Base-by-base conservation (phyloP, 2,888 invertebrate species). In the Hirtodrosophila alboralis region DNA sequence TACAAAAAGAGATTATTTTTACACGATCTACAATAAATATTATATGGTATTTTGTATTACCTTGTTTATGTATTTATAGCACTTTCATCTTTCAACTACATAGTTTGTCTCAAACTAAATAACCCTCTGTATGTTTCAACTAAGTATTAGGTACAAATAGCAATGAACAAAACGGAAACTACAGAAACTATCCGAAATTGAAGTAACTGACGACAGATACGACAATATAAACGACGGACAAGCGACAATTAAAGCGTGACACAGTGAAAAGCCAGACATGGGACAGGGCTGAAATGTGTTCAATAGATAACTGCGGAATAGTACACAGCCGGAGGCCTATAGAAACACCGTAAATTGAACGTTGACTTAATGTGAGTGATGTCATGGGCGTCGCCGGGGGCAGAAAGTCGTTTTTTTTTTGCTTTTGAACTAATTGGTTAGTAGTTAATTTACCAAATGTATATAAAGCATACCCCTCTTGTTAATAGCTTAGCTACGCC, bases 171-270 rank as follows among this genome's bases (percentile, higher is more conserved):
- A 70, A 71, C 68, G 71, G 69, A 69, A 69, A 66, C 66, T 31
- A 56, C 68, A 65, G 69, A 69, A 69, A 66, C 71, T 31, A 56
- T 14, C 52, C 53, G 45, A 71, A 69, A 59, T 43, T 51, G 37
- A 63, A 58, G 49, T 31, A 45, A 61, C 53, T 52, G 72, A 30
- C 58, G 70, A 74, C 60, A 77, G 66, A 57, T 52, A 76, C 61
- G 49, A 62, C 69, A 40, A 58, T 62, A 51, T 44, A 36, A 52
- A 56, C 43, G 57, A 63, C 56, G 37, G 64, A 57, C 64, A 73
- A 67, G n/a, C 54, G 64, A 44, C 59, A 48, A 70, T 70, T 64
- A 75, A 74, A 64, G 80, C 61, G 61, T 71, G 72, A 71, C 70
- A 68, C 58, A 70, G 74, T 61, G 61, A 61, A 66, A 57, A 54